phyloP scores from a whole-genome alignment of 2,113 vertebrate genomes.

The Perca flavescens region DNA sequence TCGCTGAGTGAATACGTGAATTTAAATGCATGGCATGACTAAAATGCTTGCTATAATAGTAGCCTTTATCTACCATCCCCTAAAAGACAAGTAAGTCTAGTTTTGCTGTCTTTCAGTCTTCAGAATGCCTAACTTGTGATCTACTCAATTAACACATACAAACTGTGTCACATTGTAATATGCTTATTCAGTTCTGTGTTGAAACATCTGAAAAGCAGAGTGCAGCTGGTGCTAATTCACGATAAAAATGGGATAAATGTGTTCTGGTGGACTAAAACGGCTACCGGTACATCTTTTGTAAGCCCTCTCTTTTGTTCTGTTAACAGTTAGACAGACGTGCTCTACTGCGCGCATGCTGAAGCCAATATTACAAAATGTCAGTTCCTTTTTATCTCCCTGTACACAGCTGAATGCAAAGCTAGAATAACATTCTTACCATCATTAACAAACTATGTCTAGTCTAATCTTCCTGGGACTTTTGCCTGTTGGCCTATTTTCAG shows the following conservation, averaged over 20 bases:
- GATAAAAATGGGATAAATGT: slow-evolving; percentile 21
- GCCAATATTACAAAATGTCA: slow-evolving; percentile 40
- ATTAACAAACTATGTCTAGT: slow-evolving; percentile 36
- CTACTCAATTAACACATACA: slow-evolving; percentile 10
- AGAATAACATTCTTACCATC: slow-evolving; percentile 16
- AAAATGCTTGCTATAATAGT: neutral
- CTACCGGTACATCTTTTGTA: slow-evolving; percentile 41
- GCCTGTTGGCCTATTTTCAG: slow-evolving; percentile 43
- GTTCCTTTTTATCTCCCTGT: slow-evolving; percentile 43
- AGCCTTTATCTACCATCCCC: neutral
- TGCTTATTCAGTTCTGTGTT: slow-evolving; percentile 16
- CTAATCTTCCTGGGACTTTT: slow-evolving; percentile 44
- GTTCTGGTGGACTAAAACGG: slow-evolving; percentile 31
- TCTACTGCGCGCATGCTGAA: slow-evolving; percentile 12
- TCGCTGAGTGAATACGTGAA: neutral
- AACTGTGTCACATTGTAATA: neutral
- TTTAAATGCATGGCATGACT: neutral
- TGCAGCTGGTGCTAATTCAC: slow-evolving; percentile 31
- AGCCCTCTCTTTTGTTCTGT: slow-evolving; percentile 44
- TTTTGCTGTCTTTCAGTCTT: neutral
- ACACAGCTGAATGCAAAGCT: slow-evolving; percentile 52
- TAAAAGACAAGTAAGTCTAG: neutral
- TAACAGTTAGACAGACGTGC: slow-evolving; percentile 42
- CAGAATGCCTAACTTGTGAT: slow-evolving; percentile 1
- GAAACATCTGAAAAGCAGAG: slow-evolving; percentile 19